phyloP scores from a whole-genome alignment of 2,113 vertebrate genomes.

The Otocyon megalotis region DNA sequence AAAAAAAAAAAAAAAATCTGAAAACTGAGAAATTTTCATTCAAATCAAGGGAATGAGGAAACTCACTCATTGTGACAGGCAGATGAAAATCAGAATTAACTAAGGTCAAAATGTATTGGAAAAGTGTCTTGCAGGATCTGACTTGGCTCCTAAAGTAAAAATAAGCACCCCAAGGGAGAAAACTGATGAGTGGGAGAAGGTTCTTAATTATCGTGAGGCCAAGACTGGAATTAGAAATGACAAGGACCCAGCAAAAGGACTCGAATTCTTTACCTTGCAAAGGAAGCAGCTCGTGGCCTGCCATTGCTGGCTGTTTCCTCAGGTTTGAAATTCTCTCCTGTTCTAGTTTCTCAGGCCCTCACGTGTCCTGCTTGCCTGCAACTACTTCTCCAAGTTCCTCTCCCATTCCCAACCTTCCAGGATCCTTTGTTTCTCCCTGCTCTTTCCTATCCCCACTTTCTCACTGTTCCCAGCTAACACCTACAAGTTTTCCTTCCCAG shows the following conservation, averaged over 20 bases:
- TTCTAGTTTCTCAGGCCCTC: background rate
- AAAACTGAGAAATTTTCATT: slow-evolving; percentile 26
- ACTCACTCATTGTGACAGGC: background rate
- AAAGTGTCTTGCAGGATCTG: background rate
- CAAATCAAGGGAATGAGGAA: background rate
- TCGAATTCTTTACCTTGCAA: accelerated
- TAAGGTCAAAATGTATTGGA: background rate
- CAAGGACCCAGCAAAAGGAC: background rate
- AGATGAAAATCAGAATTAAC: slow-evolving; percentile 44
- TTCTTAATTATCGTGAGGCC: background rate
- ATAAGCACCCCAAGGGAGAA: background rate
- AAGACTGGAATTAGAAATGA: background rate
- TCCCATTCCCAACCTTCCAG: background rate
- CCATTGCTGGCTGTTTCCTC: background rate
- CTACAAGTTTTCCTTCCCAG: background rate
- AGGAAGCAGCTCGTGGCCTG: background rate
- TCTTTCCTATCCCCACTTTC: background rate
- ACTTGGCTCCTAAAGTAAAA: slow-evolving; percentile 45
- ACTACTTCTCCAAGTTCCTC: background rate
- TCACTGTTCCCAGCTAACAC: background rate
- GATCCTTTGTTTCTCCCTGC: background rate
- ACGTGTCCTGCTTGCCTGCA: too few relatives aligned
- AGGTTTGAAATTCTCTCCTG: background rate
- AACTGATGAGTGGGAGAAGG: background rate
- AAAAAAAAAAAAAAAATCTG: background rate